A percentile compares a stretch with the other conserved stretches of the same genome.
These are phyloP conservation scores for Eupithecia centaureata DNA, from an alignment of 2,888 invertebrate genomes.

Conservation along the genomic window DNA sequence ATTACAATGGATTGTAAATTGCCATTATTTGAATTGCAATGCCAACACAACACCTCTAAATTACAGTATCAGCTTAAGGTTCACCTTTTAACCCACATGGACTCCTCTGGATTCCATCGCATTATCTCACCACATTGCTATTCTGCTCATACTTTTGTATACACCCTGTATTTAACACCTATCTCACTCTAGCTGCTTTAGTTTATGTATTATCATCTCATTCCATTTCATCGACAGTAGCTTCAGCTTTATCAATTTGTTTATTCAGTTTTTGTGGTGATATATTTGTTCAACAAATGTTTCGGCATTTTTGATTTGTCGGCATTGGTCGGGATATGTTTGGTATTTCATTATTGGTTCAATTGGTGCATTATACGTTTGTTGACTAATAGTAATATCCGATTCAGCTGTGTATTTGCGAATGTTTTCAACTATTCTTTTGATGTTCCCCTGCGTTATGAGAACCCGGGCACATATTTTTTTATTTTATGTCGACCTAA, in stretches of 20 bases:
- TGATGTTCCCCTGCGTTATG: constrained; percentile 18
- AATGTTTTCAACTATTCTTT: constrained; percentile 23
- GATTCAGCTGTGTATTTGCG: constrained; percentile 36
- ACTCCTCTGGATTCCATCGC: constrained; percentile 71
- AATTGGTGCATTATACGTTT: constrained; percentile 58
- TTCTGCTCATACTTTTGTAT: constrained; percentile 47
- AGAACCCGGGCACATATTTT: constrained; percentile 4
- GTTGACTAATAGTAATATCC: constrained; percentile 47
- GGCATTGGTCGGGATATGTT: constrained; percentile 52
- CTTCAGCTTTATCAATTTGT: constrained; percentile 51
- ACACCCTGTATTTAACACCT: constrained; percentile 38
- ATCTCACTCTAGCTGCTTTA: constrained; percentile 56
- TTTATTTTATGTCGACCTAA: constrained; percentile 15
- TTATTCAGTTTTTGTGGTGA: constrained; percentile 68
- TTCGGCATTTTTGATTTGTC: constrained; percentile 69
- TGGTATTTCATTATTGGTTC: constrained; percentile 62
- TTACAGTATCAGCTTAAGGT: constrained; percentile 74
- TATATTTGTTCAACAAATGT: constrained; percentile 68
- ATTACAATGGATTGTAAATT: constrained; percentile 28
- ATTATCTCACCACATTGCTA: constrained; percentile 61
- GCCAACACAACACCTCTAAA: constrained; percentile 67
- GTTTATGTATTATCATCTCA: constrained; percentile 55
- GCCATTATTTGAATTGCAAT: constrained; percentile 66
- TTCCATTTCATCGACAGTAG: constrained; percentile 64
- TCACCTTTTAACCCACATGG: constrained; percentile 82